These are phyloP conservation scores for Cheilosia impressa DNA, from an alignment of 2,888 invertebrate genomes.

Conservation along the genomic window DNA sequence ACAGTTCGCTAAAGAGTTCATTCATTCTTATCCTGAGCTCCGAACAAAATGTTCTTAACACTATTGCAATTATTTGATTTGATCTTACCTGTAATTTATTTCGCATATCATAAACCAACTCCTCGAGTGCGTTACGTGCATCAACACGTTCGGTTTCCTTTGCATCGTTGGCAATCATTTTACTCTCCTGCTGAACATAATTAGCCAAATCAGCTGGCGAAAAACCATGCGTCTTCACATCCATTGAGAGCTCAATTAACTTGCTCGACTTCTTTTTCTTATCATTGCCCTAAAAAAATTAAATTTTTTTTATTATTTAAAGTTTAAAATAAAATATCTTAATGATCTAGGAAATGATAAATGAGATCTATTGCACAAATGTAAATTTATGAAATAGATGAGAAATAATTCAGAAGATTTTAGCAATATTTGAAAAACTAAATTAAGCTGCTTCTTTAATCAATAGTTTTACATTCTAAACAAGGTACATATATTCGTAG, in stretches of 20 bases:
- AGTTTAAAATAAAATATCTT: background rate
- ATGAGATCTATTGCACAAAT: conserved; percentile 41
- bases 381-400: conserved; percentile 28
- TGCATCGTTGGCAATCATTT: conserved; percentile 93
- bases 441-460: conserved; percentile 36
- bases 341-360: conserved; percentile 35
- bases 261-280: conserved; percentile 93
- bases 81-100: conserved; percentile 88
- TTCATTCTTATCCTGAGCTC: no score
- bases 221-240: conserved; percentile 89
- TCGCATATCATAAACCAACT: conserved; percentile 98
- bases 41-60: no score
- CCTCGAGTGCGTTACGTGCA: conserved; percentile 98
- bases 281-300: conserved; percentile 83
- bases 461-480: background rate
- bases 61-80: no score
- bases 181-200: conserved; percentile 92
- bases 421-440: conserved; percentile 17
- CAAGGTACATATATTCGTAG: background rate
- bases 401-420: background rate
- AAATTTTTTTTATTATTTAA: background rate
- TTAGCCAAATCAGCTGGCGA: conserved; percentile 89
- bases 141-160: conserved; percentile 98
- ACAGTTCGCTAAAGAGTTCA: no score
- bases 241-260: conserved; percentile 93